A percentile compares a stretch with the other conserved stretches of the same genome.
These are phyloP conservation scores for Periphyllus acericola DNA, from an alignment of 2,888 invertebrate genomes.

Conservation along the genomic window DNA sequence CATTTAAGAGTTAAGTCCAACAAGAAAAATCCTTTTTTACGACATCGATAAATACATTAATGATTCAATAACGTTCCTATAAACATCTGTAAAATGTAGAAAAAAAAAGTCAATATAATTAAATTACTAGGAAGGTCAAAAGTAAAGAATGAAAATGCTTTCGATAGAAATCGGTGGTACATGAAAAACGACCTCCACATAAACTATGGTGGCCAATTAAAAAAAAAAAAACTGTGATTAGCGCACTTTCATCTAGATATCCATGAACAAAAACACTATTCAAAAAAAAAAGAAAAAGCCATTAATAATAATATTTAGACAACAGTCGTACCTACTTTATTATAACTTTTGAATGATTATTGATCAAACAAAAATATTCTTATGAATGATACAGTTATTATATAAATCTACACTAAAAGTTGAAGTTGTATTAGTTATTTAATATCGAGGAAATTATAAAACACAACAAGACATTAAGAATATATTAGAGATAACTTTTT, in stretches of 20 bases:
- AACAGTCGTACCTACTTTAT: slow-evolving; percentile 8
- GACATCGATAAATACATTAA: too few species aligned
- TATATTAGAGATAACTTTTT: too few species aligned
- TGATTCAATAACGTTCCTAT: too few species aligned
- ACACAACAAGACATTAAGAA: neutral
- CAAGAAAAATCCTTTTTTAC: too few species aligned
- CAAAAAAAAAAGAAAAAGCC: neutral
- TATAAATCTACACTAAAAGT: neutral
- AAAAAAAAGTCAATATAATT: neutral
- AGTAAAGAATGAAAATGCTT: slow-evolving; percentile 22
- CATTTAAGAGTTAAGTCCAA: too few species aligned
- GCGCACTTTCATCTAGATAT: slow-evolving; percentile 43
- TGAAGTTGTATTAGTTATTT: neutral
- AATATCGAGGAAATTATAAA: neutral
- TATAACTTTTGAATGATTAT: neutral
- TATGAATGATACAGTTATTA: neutral
- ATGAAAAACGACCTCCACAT: slow-evolving; percentile 32
- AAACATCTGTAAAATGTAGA: too few species aligned
- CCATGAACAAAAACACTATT: slow-evolving; percentile 10
- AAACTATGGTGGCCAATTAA: slow-evolving; percentile 34
- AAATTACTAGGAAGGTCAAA: slow-evolving; percentile 36
- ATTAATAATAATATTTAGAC: slow-evolving; percentile 12
- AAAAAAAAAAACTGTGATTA: slow-evolving; percentile 30
- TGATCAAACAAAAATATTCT: neutral
- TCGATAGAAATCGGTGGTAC: slow-evolving; percentile 39